These are phyloP conservation scores for Loxodonta africana DNA, from an alignment of 2,113 vertebrate species.

Conservation along the genomic window DNA sequence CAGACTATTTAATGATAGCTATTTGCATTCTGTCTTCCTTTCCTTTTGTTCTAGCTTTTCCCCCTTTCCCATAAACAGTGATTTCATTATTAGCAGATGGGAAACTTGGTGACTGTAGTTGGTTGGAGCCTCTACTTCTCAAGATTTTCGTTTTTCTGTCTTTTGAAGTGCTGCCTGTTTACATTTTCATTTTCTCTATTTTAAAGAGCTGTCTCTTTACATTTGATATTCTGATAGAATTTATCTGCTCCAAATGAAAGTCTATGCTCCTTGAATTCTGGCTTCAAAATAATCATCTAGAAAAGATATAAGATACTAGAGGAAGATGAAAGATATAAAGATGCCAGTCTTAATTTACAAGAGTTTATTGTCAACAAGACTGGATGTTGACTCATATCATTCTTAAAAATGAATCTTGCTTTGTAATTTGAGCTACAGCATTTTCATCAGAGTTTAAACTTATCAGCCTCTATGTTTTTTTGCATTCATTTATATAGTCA, in stretches of 20 bases:
- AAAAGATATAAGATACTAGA: conserved; percentile 61
- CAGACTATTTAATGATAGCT: conserved; percentile 62
- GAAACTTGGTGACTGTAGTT: conserved; percentile 61
- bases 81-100: conserved; percentile 78
- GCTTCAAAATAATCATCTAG: conserved; percentile 71
- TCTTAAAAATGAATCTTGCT: conserved; percentile 63
- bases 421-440: conserved; percentile 51
- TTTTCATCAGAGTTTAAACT: conserved; percentile 65
- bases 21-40: conserved; percentile 75
- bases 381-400: background rate
- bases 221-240: conserved; percentile 79
- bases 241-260: conserved; percentile 83
- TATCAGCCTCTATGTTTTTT: conserved; percentile 13
- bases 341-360: conserved; percentile 83
- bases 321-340: conserved; percentile 82
- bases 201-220: conserved; percentile 74
- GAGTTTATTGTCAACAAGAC: conserved; percentile 62
- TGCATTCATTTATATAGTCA: conserved; percentile 39
- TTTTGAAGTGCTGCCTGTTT: conserved; percentile 76
- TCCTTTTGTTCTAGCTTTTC: conserved; percentile 28
- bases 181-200: conserved; percentile 72
- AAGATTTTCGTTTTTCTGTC: conserved; percentile 68
- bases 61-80: conserved; percentile 44
- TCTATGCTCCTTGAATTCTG: conserved; percentile 76
- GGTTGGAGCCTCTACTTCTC: conserved; percentile 65